Percentiles rank a stretch among this genome's conserved stretches.
These are phyloP conservation scores for Epirrhoe tristata DNA, from an alignment of 2,888 invertebrate species.

Conservation along the genomic window DNA sequence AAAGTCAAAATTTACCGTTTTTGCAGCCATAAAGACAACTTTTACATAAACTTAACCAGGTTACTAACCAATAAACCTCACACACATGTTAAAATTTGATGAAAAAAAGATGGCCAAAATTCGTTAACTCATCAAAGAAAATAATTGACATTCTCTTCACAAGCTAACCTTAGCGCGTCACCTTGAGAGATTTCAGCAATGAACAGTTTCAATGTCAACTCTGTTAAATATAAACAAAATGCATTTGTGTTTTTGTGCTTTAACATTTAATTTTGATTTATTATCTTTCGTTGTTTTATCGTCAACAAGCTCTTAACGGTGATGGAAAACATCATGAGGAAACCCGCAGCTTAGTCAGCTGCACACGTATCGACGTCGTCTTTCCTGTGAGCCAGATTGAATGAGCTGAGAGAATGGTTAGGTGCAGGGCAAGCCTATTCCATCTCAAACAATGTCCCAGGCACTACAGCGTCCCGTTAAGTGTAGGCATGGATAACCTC, in stretches of 20 bases:
- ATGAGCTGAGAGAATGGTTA: no score
- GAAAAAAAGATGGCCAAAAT: not conserved
- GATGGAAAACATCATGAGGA: no score
- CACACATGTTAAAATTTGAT: no score
- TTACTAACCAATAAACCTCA: not conserved
- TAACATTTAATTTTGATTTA: constrained; percentile 12
- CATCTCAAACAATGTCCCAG: no score
- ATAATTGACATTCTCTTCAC: constrained; percentile 17
- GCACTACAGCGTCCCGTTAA: no score
- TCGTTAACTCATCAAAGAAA: constrained; percentile 4
- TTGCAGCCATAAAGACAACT: not conserved
- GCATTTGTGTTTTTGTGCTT: constrained; percentile 10
- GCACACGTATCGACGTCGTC: no score
- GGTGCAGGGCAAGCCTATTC: no score
- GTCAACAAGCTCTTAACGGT: not conserved
- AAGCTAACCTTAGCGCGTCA: constrained; percentile 19
- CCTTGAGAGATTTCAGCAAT: constrained; percentile 31
- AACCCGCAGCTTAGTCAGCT: no score
- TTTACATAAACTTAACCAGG: not conserved
- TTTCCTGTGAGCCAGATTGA: no score
- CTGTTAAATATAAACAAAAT: constrained; percentile 25
- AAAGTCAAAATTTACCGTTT: not conserved
- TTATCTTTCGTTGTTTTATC: not conserved
- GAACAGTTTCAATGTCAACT: constrained; percentile 28
- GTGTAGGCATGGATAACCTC: no score